Evolutionary conservation across 1,140 invertebrate genomes (phyloP).

Genomic region (Reticulitermes speratus): DNA sequence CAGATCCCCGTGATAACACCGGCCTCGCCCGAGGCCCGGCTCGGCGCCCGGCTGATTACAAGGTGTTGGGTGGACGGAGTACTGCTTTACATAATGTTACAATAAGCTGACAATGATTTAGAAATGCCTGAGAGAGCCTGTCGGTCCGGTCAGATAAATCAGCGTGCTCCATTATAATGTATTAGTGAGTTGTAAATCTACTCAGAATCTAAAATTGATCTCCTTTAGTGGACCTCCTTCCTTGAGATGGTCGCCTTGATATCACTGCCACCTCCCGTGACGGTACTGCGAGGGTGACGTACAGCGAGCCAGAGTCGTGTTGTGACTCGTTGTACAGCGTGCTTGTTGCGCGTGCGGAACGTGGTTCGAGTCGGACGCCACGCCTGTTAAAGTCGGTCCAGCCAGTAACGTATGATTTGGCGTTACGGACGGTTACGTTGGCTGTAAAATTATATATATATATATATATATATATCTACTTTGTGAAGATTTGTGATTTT

Average conservation of each 20-base stretch:
- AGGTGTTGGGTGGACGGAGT: not conserved
- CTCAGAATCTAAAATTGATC: not conserved
- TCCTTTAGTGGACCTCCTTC: not conserved
- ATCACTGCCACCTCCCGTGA: not conserved
- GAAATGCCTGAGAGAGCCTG: slow-evolving; percentile 1
- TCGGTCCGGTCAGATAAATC: not conserved
- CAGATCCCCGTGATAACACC: not conserved
- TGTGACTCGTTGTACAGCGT: not conserved
- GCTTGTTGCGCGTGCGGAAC: too few relatives aligned
- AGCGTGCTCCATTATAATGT: not conserved
- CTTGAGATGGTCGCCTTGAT: not conserved
- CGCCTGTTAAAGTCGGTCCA: too few relatives aligned
- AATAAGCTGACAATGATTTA: slow-evolving; percentile 17
- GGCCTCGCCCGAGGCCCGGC: not conserved
- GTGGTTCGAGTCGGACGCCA: too few relatives aligned
- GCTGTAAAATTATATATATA: too few relatives aligned
- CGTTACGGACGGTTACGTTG: too few relatives aligned
- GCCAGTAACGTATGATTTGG: too few relatives aligned
- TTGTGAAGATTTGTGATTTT: too few relatives aligned
- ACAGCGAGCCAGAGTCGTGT: not conserved
- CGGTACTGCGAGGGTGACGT: not conserved
- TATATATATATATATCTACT: too few relatives aligned
- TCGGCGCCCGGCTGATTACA: slow-evolving; percentile 1
- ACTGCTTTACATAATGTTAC: slow-evolving; percentile 3
- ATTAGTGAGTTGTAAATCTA: slow-evolving; percentile 9